These are phyloP conservation scores for Oscheius sp. DNA, from an alignment of 2,888 invertebrate genomes.

Conservation along the genomic window DNA sequence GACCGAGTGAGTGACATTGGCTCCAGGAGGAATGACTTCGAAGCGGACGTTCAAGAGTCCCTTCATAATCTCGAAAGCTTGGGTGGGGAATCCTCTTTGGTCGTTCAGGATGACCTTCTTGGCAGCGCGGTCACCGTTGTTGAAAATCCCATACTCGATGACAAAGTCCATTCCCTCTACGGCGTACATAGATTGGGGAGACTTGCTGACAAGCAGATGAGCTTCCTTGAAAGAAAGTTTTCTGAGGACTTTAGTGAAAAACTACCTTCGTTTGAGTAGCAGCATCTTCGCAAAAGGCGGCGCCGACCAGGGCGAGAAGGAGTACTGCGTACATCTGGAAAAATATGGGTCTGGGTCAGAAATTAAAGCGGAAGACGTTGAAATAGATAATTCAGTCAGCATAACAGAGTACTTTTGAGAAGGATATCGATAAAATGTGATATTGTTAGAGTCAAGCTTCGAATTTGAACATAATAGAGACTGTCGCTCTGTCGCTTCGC, in stretches of 20 bases:
- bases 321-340: slow-evolving; percentile 17
- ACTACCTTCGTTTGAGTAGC: slow-evolving; percentile 29
- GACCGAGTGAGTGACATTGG: slow-evolving; percentile 92
- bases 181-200: slow-evolving; percentile 92
- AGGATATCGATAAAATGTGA: too few species aligned
- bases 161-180: slow-evolving; percentile 96
- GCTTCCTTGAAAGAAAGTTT: slow-evolving; percentile 76
- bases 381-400: not conserved
- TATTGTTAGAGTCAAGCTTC: too few species aligned
- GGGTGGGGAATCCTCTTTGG: slow-evolving; percentile 86
- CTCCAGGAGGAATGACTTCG: slow-evolving; percentile 88
- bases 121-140: slow-evolving; percentile 82
- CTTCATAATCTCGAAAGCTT: slow-evolving; percentile 86
- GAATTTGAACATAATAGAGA: not conserved
- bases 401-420: not conserved
- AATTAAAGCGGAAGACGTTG: not conserved
- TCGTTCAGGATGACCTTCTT: slow-evolving; percentile 84
- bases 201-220: slow-evolving; percentile 88
- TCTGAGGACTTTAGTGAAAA: not conserved
- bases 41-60: slow-evolving; percentile 75
- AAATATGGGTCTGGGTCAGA: not conserved
- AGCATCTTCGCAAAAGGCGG: slow-evolving; percentile 21
- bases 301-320: slow-evolving; percentile 30
- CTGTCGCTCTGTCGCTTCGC: not conserved
- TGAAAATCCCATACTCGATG: slow-evolving; percentile 91